phyloP scores from a whole-genome alignment of 2,797 vertebrate species.

The Enteromius treurensis region DNA sequence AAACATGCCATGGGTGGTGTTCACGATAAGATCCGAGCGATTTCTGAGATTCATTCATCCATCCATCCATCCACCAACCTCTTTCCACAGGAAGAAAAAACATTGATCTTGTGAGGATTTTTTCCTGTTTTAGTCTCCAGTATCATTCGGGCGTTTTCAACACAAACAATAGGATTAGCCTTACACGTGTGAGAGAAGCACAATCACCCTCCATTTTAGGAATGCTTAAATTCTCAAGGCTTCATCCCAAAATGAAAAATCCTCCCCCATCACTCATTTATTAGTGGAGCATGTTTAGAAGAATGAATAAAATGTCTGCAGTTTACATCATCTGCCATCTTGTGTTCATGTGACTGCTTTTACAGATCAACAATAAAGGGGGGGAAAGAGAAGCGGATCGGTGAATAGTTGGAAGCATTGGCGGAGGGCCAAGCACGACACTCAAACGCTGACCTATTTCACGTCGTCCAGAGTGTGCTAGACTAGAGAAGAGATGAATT shows the following conservation, averaged over 20 bases:
- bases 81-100: background rate
- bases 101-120: conserved; percentile 6
- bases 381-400: background rate
- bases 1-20: conserved; percentile 8
- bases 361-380: conserved; percentile 19
- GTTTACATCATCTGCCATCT: conserved; percentile 17
- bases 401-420: conserved; percentile 13
- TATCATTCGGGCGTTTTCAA: background rate
- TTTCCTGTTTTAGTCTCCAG: conserved; percentile 9
- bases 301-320: background rate
- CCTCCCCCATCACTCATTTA: background rate
- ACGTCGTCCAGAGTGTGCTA: conserved; percentile 9
- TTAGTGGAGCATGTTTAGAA: conserved; percentile 6
- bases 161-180: conserved; percentile 28
- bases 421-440: background rate
- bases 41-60: conserved; percentile 1
- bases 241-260: background rate
- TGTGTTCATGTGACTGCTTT: conserved; percentile 10
- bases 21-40: background rate
- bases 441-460: conserved; percentile 41
- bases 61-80: background rate
- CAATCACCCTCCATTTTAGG: conserved; percentile 17
- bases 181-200: background rate
- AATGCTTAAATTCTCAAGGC: background rate
- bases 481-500: conserved; percentile 13